Percentiles rank a stretch among this genome's conserved stretches.
Evolutionary conservation across 1,140 invertebrate species (phyloP).

Genomic region (Heliconius hermathena): DNA sequence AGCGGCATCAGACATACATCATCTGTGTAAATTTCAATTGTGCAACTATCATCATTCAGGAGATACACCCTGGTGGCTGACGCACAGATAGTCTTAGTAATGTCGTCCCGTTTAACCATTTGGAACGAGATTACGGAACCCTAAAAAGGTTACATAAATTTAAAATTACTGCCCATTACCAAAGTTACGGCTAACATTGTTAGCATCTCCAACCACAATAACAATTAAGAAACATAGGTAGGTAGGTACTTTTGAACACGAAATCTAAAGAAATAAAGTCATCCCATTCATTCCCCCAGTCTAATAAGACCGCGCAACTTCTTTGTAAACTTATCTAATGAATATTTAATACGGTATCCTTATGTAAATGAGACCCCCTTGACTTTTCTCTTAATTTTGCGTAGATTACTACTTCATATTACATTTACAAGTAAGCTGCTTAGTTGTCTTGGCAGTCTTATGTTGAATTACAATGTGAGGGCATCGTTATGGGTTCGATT

Average conservation of each 20-base stretch:
- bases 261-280: conserved; percentile 17
- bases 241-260: background rate
- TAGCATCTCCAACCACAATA: background rate
- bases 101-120: too few relatives aligned
- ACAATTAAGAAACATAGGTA: conserved; percentile 4
- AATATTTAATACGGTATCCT: conserved; percentile 59
- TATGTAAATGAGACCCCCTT: conserved; percentile 53
- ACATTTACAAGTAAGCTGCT: background rate
- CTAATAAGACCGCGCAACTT: conserved; percentile 32
- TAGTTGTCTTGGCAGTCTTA: background rate
- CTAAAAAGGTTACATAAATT: too few relatives aligned
- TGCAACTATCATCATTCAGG: too few relatives aligned
- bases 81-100: too few relatives aligned
- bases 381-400: conserved; percentile 5
- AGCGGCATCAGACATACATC: too few relatives aligned
- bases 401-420: conserved; percentile 4
- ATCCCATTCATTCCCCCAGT: conserved; percentile 19
- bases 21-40: too few relatives aligned
- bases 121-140: too few relatives aligned
- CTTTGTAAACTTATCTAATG: conserved; percentile 54
- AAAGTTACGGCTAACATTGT: background rate
- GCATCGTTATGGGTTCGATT: background rate
- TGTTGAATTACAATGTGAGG: too few relatives aligned
- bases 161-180: background rate
- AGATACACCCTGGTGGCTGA: too few relatives aligned